Percentiles rank a stretch among this genome's conserved stretches.
Conservation (phyloP, 2,113 vertebrate genomes). For the Microtus oregoni region DNA sequence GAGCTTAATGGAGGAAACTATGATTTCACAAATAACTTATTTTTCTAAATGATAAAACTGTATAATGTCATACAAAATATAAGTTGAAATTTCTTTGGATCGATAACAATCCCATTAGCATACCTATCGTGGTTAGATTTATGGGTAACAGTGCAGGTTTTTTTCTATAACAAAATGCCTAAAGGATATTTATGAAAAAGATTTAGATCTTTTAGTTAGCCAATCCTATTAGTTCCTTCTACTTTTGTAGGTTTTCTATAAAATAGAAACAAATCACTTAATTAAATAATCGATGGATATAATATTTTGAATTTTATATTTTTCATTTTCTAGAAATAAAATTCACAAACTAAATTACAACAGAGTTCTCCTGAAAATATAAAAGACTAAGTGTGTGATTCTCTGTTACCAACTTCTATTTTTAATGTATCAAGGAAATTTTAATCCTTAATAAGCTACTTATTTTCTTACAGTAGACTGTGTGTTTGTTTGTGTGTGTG, state of each 20-base stretch:
- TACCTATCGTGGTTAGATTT: slow-evolving; percentile 61
- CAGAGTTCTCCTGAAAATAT: slow-evolving; percentile 63
- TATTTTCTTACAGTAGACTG: not conserved
- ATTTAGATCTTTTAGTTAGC: slow-evolving; percentile 73
- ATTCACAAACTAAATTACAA: slow-evolving; percentile 10
- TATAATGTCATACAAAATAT: slow-evolving; percentile 73
- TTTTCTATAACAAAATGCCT: slow-evolving; percentile 73
- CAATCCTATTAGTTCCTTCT: slow-evolving; percentile 77
- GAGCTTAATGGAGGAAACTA: slow-evolving; percentile 73
- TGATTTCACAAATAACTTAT: slow-evolving; percentile 73
- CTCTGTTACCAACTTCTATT: slow-evolving; percentile 28
- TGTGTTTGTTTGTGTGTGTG: not conserved
- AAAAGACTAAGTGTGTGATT: not conserved
- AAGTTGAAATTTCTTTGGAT: slow-evolving; percentile 74
- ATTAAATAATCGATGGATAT: slow-evolving; percentile 68
- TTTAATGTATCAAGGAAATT: slow-evolving; percentile 33
- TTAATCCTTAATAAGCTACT: slow-evolving; percentile 11
- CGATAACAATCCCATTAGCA: slow-evolving; percentile 69
- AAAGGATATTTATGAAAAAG: slow-evolving; percentile 70
- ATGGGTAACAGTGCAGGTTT: slow-evolving; percentile 53
- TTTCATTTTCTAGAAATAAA: slow-evolving; percentile 72
- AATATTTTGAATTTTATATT: slow-evolving; percentile 53
- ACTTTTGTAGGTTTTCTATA: slow-evolving; percentile 45
- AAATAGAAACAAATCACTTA: slow-evolving; percentile 75
- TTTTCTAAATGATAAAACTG: slow-evolving; percentile 78